These are phyloP conservation scores for Macrosiphum euphorbiae DNA, from an alignment of 2,888 invertebrate genomes.

Conservation along the genomic window DNA sequence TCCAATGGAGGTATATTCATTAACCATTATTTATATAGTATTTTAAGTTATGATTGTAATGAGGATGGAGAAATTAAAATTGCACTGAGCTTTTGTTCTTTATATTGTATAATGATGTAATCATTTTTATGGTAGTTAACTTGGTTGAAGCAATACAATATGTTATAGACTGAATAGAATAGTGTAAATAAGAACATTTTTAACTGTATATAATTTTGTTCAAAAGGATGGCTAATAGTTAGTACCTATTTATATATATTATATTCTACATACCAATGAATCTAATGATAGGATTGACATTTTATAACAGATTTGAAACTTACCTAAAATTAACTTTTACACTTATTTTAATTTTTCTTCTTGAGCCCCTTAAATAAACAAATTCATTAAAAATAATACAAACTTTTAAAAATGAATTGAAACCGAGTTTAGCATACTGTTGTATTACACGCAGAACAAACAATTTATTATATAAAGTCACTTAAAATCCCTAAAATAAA, in stretches of 20 bases:
- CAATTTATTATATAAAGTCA: neutral
- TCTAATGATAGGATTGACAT: neutral
- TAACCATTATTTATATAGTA: neutral
- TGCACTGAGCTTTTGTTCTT: neutral
- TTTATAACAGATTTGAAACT: neutral
- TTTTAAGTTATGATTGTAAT: neutral
- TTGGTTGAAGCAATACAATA: no score
- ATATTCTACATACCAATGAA: neutral
- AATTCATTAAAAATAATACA: neutral
- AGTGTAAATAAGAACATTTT: no score
- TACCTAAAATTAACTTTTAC: neutral
- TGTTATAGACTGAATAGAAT: no score
- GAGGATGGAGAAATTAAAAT: no score
- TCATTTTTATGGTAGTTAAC: no score
- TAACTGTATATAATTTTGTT: neutral
- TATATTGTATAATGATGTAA: no score
- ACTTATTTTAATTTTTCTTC: neutral
- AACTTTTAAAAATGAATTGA: neutral
- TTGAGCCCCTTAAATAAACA: neutral
- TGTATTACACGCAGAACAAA: neutral
- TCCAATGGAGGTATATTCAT: constrained; percentile 79
- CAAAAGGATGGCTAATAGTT: neutral
- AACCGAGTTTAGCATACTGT: neutral
- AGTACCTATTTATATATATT: neutral
- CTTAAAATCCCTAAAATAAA: no score